Evolutionary conservation across 2,113 vertebrate species (phyloP).

Genomic region (Dipodomys stephensi): DNA sequence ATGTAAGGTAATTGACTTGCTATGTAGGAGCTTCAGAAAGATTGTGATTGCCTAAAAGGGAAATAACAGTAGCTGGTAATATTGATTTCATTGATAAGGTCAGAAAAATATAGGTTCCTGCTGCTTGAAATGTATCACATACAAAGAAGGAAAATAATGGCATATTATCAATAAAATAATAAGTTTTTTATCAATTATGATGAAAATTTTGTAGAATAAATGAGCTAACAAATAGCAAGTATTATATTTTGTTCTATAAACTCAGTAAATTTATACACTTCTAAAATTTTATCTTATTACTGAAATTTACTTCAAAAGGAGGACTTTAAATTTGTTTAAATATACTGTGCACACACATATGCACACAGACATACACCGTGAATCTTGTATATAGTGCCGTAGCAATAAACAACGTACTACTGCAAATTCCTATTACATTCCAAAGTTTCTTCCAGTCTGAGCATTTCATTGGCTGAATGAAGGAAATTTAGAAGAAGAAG

Average conservation of each 20-base stretch:
- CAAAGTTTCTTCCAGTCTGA: neutral
- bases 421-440: neutral
- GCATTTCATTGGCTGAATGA: neutral
- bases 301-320: neutral
- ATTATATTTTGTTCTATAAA: neutral
- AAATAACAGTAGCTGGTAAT: too few species aligned
- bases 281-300: neutral
- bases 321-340: neutral
- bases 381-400: too few species aligned
- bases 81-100: too few species aligned
- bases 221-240: neutral
- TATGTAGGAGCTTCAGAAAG: too few species aligned
- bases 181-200: neutral
- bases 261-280: neutral
- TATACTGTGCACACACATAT: neutral
- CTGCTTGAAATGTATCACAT: too few species aligned
- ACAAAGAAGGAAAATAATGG: too few species aligned
- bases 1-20: too few species aligned
- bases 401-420: neutral
- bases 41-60: too few species aligned
- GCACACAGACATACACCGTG: neutral
- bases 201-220: neutral
- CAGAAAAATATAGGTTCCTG: too few species aligned
- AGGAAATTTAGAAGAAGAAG: neutral
- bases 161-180: too few species aligned